Evolutionary conservation across 2,888 invertebrate genomes (phyloP).

Genomic region (Hypomecis atomaria): DNA sequence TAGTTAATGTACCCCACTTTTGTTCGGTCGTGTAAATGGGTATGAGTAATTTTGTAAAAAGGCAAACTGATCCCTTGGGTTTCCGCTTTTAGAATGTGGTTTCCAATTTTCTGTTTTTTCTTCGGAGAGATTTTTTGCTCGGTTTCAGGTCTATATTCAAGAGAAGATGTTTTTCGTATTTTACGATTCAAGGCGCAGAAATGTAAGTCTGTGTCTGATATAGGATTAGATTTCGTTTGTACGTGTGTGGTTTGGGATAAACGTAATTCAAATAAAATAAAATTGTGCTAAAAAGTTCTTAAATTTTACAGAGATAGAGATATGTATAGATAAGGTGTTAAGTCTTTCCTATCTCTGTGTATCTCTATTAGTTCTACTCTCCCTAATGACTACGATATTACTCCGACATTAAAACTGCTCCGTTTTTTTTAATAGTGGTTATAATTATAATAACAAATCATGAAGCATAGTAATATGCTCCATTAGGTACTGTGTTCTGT

Average conservation of each 20-base stretch:
- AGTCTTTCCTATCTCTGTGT: too few species aligned
- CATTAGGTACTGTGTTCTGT: too few species aligned
- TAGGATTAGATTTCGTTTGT: background rate
- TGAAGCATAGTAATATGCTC: too few species aligned
- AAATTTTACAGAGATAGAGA: too few species aligned
- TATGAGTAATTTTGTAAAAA: constrained; percentile 38
- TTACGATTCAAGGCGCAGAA: constrained; percentile 7
- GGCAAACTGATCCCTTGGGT: constrained; percentile 37
- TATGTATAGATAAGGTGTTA: too few species aligned
- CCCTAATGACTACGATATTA: too few species aligned
- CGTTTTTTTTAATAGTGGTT: too few species aligned
- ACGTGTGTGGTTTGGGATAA: background rate
- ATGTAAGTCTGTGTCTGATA: background rate
- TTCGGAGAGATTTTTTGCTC: constrained; percentile 12
- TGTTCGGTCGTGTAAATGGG: constrained; percentile 36
- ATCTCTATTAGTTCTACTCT: too few species aligned
- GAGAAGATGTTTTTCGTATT: constrained; percentile 14
- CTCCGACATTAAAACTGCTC: too few species aligned
- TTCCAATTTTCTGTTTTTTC: constrained; percentile 29
- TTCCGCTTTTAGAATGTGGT: constrained; percentile 30
- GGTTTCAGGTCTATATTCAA: constrained; percentile 8
- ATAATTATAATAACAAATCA: too few species aligned
- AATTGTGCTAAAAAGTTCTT: too few species aligned
- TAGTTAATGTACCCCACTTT: constrained; percentile 35
- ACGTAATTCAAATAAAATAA: too few species aligned